phyloP scores from a whole-genome alignment of 2,113 vertebrate species.

The Butorides virescens region DNA sequence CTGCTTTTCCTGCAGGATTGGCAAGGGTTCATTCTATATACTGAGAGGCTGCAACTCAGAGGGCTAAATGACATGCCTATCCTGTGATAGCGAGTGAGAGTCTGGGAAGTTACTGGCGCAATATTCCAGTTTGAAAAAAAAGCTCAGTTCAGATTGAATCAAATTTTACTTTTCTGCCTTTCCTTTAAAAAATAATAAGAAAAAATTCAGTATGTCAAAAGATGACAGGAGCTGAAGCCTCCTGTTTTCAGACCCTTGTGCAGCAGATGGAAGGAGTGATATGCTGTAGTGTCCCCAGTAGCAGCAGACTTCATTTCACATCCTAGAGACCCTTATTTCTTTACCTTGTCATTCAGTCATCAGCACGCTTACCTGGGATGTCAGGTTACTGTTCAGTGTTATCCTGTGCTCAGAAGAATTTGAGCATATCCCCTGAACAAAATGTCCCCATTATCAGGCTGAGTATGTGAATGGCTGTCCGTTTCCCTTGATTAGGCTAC shows the following conservation, averaged over 20 bases:
- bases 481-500: background rate
- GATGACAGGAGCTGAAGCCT: background rate
- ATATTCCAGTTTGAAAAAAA: background rate
- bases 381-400: background rate
- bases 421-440: background rate
- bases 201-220: background rate
- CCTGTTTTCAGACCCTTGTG: background rate
- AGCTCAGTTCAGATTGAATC: background rate
- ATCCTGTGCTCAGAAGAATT: background rate
- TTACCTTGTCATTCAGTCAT: background rate
- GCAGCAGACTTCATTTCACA: background rate
- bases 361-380: background rate
- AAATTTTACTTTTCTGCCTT: background rate
- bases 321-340: background rate
- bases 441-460: background rate
- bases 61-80: background rate
- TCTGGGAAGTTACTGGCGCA: background rate
- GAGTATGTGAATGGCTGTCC: background rate
- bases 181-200: background rate
- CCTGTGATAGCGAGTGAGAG: background rate
- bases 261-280: background rate
- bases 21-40: background rate
- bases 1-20: background rate
- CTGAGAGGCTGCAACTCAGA: background rate
- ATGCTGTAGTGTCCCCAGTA: background rate